Base-by-base conservation (phyloP, 1,140 invertebrate genomes). In the Drosophila equinoxialis region DNA sequence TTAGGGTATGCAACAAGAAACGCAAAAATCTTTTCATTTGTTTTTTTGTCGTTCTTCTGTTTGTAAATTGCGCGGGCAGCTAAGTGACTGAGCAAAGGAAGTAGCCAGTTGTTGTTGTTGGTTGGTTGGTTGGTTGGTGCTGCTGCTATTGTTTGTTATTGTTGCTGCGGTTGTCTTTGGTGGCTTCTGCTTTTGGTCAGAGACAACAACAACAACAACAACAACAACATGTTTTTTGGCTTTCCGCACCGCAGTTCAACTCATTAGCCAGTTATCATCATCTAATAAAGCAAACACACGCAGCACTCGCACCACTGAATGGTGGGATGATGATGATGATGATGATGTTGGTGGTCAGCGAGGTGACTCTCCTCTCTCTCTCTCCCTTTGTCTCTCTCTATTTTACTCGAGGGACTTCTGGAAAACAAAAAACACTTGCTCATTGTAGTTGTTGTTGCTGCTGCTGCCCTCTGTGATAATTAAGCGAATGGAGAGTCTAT, bases 251-350 rank as follows among this genome's bases (percentile, higher is more conserved):
- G 61, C 67, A 81, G 81, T 85, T 64, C 81, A 90, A 74, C 84
- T 87, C 84, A 87, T 87, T 87, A 87, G 84, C 84, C 80, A 84
- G 84, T 89, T 87, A 87, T 87, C 84, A 87, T 89, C 84, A 87
- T 78, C 84, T 87, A 89, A 87, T 87, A 87, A 87, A 87, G 84
- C 74, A 71, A 61, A 68, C 80, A 70, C 82, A 79, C 74, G 74
- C 81, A 82, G 74, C 42, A 60, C 37, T 33, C 65, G 61, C 60
- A 51, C 62, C 39, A 64, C 42, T 14, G 23, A 33, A 42, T 60
- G 41, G n/a, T 14, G 51, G 58, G 30, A 30, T 30, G 35, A 37
- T 37, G 35, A 33, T 20, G 26, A 37, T 60, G 26, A 30, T 30
- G 35, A 37, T 37, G 35, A 33, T 20, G 26, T 30, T 60, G 41